These are phyloP conservation scores for Sclerurus mexicanus DNA, from an alignment of 2,113 vertebrate species.

Conservation along the genomic window DNA sequence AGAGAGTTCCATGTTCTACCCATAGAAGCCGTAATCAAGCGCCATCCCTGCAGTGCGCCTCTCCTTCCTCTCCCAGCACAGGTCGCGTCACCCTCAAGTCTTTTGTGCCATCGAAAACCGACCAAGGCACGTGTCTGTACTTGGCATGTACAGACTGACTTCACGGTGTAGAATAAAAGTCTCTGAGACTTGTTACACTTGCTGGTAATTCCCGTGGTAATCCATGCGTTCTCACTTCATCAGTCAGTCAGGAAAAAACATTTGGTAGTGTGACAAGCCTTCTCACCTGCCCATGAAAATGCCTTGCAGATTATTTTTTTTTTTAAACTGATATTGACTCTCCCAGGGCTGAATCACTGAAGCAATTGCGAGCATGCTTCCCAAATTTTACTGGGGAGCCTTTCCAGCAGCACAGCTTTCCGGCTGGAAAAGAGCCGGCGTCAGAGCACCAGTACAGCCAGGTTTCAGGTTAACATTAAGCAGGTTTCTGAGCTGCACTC, in stretches of 20 bases:
- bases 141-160: background rate
- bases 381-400: background rate
- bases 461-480: background rate
- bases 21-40: too few species aligned
- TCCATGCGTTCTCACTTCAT: background rate
- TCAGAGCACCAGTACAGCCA: background rate
- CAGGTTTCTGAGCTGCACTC: background rate
- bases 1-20: too few species aligned
- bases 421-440: background rate
- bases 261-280: background rate
- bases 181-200: background rate
- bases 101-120: background rate
- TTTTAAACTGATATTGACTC: background rate
- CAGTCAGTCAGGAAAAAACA: background rate
- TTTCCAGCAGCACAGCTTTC: background rate
- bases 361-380: fast-evolving
- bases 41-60: too few species aligned
- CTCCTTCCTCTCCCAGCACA: too few species aligned
- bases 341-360: background rate
- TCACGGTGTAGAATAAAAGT: background rate
- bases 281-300: background rate
- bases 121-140: background rate
- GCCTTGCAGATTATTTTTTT: background rate
- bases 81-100: background rate
- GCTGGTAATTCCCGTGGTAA: background rate